Evolutionary conservation across 2,888 invertebrate species (phyloP).

Genomic region (Spodoptera exigua): DNA sequence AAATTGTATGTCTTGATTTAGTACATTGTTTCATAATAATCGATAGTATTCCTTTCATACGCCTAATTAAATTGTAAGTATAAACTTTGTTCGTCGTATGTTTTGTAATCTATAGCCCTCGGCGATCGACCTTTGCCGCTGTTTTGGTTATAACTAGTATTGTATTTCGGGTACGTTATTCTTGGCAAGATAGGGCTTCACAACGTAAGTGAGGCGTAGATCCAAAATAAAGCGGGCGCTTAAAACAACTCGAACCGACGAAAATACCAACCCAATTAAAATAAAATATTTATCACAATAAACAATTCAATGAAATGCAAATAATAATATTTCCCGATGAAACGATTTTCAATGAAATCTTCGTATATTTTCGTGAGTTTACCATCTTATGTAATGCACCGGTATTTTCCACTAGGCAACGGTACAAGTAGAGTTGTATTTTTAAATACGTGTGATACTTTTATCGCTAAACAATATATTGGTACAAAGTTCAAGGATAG

Average conservation of each 20-base stretch:
- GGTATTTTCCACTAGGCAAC: conserved; percentile 27
- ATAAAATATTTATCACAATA: not conserved
- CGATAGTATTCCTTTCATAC: conserved; percentile 15
- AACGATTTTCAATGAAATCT: not conserved
- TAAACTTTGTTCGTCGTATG: conserved; percentile 18
- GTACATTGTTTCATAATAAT: not conserved
- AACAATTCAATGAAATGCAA: not conserved
- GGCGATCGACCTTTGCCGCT: conserved; percentile 52
- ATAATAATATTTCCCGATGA: conserved; percentile 9
- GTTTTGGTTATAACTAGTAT: conserved; percentile 55
- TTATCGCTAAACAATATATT: conserved; percentile 13
- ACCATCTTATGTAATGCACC: conserved; percentile 26
- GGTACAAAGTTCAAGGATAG: conserved; percentile 16
- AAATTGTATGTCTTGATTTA: no score
- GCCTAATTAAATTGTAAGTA: conserved; percentile 5
- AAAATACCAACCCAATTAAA: conserved; percentile 27
- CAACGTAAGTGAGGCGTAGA: conserved; percentile 39
- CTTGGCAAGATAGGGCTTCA: conserved; percentile 53
- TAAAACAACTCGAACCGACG: conserved; percentile 27
- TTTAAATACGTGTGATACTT: conserved; percentile 4
- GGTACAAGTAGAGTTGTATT: not conserved
- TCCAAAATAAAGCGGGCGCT: conserved; percentile 40
- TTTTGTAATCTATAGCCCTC: conserved; percentile 50
- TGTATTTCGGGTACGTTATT: conserved; percentile 58
- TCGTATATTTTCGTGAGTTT: conserved; percentile 4